Percentiles rank a stretch among this genome's conserved stretches.
Evolutionary conservation across 2,888 invertebrate species (phyloP).

Genomic region (Thera britannica): DNA sequence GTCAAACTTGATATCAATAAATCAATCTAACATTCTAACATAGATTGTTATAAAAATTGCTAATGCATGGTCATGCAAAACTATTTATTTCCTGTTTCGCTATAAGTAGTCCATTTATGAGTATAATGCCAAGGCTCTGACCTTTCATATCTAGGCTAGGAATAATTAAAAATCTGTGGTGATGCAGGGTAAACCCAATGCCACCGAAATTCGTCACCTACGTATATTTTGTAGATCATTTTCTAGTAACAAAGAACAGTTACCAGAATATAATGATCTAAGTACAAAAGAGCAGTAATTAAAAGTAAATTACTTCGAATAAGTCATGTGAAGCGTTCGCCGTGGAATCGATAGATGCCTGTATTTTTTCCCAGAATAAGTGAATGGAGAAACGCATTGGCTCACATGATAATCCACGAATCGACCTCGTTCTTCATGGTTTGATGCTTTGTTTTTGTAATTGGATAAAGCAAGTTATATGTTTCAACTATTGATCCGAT

Average conservation of each 20-base stretch:
- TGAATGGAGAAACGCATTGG: background rate
- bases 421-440: background rate
- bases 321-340: background rate
- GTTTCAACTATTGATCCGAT: background rate
- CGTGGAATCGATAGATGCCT: conserved; percentile 1
- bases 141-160: background rate
- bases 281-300: too few relatives aligned
- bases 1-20: conserved; percentile 27
- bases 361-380: background rate
- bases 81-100: conserved; percentile 18
- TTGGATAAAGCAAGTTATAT: background rate
- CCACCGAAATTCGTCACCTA: background rate
- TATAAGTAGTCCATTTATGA: conserved; percentile 4
- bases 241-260: too few relatives aligned
- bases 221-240: too few relatives aligned
- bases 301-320: too few relatives aligned
- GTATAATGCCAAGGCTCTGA: conserved; percentile 8
- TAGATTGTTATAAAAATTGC: conserved; percentile 14
- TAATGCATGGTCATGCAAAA: conserved; percentile 17
- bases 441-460: background rate
- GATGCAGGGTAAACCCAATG: background rate
- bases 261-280: too few relatives aligned
- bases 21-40: conserved; percentile 6
- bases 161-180: background rate
- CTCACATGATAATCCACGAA: background rate